Evolutionary conservation across 2,888 invertebrate genomes (phyloP).

Genomic region (Strigamia maritima): DNA sequence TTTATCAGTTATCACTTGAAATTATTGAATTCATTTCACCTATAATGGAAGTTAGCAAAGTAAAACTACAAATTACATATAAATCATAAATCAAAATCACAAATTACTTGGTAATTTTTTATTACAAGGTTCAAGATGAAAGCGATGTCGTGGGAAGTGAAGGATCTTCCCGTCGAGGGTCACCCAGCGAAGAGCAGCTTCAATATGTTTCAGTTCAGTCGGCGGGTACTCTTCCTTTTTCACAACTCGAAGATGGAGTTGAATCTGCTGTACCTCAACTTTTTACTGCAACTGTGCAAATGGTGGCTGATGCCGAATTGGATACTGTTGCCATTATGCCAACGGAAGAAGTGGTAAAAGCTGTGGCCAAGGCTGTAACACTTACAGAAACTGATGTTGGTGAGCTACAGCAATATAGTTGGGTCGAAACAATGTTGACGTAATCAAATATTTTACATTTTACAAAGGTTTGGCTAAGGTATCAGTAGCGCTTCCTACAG

Average conservation of each 20-base stretch:
- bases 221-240: not conserved
- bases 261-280: conserved; percentile 40
- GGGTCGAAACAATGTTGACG: not conserved
- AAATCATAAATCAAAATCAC: conserved; percentile 50
- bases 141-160: conserved; percentile 37
- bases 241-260: conserved; percentile 22
- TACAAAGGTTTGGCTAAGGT: conserved; percentile 63
- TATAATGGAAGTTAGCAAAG: conserved; percentile 67
- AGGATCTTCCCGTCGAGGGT: conserved; percentile 34
- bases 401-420: conserved; percentile 49
- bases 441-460: too few relatives aligned
- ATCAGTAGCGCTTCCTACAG: conserved; percentile 70
- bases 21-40: conserved; percentile 77
- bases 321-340: conserved; percentile 85
- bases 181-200: conserved; percentile 35
- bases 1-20: conserved; percentile 85
- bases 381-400: conserved; percentile 85
- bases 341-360: conserved; percentile 66
- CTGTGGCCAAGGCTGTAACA: conserved; percentile 80
- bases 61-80: conserved; percentile 59
- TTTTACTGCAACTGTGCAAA: conserved; percentile 87
- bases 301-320: conserved; percentile 72
- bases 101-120: conserved; percentile 9
- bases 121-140: conserved; percentile 22
- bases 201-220: conserved; percentile 1